Base-by-base conservation (phyloP, 30 jellyfish, hydroid and myxozoan genomes). In the Turritopsis rubra region DNA sequence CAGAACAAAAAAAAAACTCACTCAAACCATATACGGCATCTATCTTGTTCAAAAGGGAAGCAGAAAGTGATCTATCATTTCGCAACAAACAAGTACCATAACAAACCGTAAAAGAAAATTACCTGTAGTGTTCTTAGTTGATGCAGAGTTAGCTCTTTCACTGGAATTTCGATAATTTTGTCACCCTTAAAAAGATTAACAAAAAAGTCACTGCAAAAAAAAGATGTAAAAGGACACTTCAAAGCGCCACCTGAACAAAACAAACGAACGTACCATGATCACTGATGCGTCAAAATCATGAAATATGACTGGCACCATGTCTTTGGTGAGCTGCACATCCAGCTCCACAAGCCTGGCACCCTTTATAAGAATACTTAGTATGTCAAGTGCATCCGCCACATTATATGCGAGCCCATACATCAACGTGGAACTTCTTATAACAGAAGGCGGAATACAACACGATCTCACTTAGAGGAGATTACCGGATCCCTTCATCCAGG, bases 341-440 rank as follows among this genome's bases (percentile, higher is more conserved):
- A 91, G 85, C 82, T 91, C 97, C 18, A 91, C 94, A 28, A 52
- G 87, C 30, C 81, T 96, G 53, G 97, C 97, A 53, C 97, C 96
- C 96, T 89, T 29, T 18, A 70, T 54, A 65, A 68, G 28, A 68
- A 68, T 68, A 53, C 25, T 52, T 21, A 21, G 19, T 26, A 70
- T 41, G 7, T n/a, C n/a, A n/a, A n/a, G 65, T 9, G 18, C 20
- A 27, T 17, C 4, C 73, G 53, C 29, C 41, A 18, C 26, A 9
- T n/a, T 1, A 24, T 3, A 27, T 29, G 52, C 60, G n/a, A n/a
- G n/a, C n/a, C n/a, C n/a, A n/a, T n/a, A n/a, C n/a, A n/a, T n/a
- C n/a, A n/a, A n/a, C n/a, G n/a, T n/a, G n/a, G n/a, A n/a, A n/a
- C n/a, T n/a, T n/a, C n/a, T n/a, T n/a, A n/a, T n/a, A n/a, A n/a